Evolutionary conservation across 2,888 invertebrate genomes (phyloP), one percentile per base, ranked within the genome.

Genomic region (Sinhomidia bicolor): DNA sequence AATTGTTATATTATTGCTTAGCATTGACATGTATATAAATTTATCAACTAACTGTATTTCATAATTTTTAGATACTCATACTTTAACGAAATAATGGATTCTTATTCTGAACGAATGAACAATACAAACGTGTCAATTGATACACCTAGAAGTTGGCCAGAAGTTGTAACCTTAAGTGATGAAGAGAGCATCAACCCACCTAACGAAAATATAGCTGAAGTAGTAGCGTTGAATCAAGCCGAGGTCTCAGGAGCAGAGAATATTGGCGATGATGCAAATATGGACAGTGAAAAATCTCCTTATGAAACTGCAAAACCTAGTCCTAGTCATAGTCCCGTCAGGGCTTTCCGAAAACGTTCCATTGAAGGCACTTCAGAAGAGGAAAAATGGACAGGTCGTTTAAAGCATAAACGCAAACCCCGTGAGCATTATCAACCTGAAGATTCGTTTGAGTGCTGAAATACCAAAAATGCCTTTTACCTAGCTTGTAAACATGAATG

Each of bases 341-440:
- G 1, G 0, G 4, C 65, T 32, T 3, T 5, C 10, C 23, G 60
- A 60, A 60, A 60, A 10, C 60, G 26, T 17, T 1, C 23, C n/a
- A 10, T 4, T 10, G 65, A 12, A 14, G 12, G 5, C n/a, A 36
- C 36, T 1, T 6, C 68, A 1, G 10, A 1, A 4, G 23, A 36
- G 12, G 57, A 32, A 17, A 23, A 20, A 12, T 85, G 85, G 85
- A 85, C 85, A 12, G 85, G 84, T 32, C 54, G 60, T 26, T 74
- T 41, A n/a, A 29, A n/a, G 14, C 60, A 29, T 0, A 76, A 23
- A 36, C 60, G 85, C n/a, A 76, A 78, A 51, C 81, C 76, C 0
- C 76, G 85, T 14, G 62, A 78, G 36, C 41, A 85, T 51, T 85
- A 85, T 12, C 62, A 85, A 32, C 32, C 78, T 0, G 85, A 85